Evolutionary conservation across 1,140 invertebrate genomes (phyloP).

Genomic region (Gerris buenoi): DNA sequence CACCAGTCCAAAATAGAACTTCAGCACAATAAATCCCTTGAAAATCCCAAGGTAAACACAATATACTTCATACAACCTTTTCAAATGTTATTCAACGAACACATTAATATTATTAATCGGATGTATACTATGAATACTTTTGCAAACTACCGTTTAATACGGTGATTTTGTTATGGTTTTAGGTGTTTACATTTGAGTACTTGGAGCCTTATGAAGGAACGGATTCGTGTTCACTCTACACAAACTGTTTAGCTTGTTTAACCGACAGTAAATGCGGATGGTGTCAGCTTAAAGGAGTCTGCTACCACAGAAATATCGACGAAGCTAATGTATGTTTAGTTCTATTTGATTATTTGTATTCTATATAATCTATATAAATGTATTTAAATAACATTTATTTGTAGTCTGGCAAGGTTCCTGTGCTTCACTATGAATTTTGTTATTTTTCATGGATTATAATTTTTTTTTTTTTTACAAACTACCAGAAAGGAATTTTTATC

Average conservation of each 20-base stretch:
- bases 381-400: background rate
- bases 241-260: constrained; percentile 73
- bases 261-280: constrained; percentile 80
- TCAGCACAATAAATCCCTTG: constrained; percentile 49
- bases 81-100: background rate
- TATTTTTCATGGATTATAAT: too few species aligned
- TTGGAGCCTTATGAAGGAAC: constrained; percentile 66
- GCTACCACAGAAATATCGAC: constrained; percentile 31
- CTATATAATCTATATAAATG: background rate
- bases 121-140: too few species aligned
- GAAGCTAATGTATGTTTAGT: constrained; percentile 25
- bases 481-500: too few species aligned
- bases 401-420: too few species aligned
- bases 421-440: too few species aligned
- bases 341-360: constrained; percentile 16
- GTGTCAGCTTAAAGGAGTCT: constrained; percentile 41
- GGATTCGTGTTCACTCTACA: constrained; percentile 59
- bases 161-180: constrained; percentile 4
- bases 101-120: too few species aligned
- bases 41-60: constrained; percentile 51
- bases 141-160: too few species aligned
- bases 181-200: constrained; percentile 74
- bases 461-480: too few species aligned
- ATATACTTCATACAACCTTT: too few species aligned
- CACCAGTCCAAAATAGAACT: constrained; percentile 65